These are phyloP conservation scores for Lacerta bilineata DNA, from an alignment of 2,797 vertebrate genomes.

Conservation along the genomic window DNA sequence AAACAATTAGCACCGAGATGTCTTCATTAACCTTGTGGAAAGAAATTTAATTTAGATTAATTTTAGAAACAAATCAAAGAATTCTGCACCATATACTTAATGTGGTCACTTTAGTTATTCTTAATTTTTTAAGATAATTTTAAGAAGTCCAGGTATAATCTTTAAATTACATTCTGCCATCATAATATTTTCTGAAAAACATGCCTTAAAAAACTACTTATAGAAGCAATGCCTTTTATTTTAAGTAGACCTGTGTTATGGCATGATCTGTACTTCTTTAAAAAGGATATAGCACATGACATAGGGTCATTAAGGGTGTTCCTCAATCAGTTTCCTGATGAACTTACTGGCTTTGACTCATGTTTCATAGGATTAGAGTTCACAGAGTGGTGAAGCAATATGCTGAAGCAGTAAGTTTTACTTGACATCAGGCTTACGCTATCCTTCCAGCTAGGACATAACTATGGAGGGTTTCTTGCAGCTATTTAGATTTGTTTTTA, in stretches of 20 bases:
- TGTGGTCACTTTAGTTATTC: slow-evolving; percentile 11
- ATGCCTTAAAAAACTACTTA: slow-evolving; percentile 1
- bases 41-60: background rate
- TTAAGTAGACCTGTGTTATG: background rate
- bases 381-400: background rate
- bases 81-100: background rate
- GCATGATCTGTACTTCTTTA: slow-evolving; percentile 2
- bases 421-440: background rate
- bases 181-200: background rate
- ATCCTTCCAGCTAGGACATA: background rate
- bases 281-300: background rate
- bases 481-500: background rate
- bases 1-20: background rate
- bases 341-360: background rate
- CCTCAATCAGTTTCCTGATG: background rate
- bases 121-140: background rate
- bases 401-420: background rate
- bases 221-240: background rate
- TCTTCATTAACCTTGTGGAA: background rate
- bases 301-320: slow-evolving; percentile 15
- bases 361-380: slow-evolving; percentile 16
- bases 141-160: background rate
- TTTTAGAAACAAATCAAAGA: slow-evolving; percentile 41
- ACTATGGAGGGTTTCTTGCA: background rate
- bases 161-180: background rate